Conservation (phyloP, 2,797 vertebrate species). For the Rhodeus uyekii region DNA sequence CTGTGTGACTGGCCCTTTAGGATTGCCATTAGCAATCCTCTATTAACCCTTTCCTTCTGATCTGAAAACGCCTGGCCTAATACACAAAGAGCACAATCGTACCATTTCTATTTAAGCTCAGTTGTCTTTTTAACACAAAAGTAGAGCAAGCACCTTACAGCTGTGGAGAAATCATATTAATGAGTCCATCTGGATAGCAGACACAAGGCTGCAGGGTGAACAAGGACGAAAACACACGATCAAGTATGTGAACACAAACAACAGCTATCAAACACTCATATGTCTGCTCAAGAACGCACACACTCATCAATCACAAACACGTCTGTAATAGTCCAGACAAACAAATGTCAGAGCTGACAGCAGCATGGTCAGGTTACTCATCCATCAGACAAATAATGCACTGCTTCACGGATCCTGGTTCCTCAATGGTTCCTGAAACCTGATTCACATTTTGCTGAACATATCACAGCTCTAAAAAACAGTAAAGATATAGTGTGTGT, state of each 20-base stretch:
- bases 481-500: no score
- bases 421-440: background rate
- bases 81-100: constrained; percentile 2
- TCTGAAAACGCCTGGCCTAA: background rate
- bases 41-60: background rate
- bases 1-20: no score
- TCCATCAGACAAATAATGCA: constrained; percentile 37
- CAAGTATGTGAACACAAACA: constrained; percentile 2
- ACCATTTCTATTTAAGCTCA: constrained; percentile 1
- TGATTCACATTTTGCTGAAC: background rate
- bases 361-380: constrained; percentile 23
- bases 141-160: constrained; percentile 42
- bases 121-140: constrained; percentile 11
- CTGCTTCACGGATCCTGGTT: constrained; percentile 21
- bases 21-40: background rate
- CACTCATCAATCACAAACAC: constrained; percentile 32
- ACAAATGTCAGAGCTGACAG: constrained; percentile 42
- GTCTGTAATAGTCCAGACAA: constrained; percentile 18
- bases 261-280: constrained; percentile 20
- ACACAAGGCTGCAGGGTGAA: constrained; percentile 8
- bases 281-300: background rate
- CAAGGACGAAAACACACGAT: background rate
- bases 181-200: constrained; percentile 39
- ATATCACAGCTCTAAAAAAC: background rate
- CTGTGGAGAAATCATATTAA: constrained; percentile 37